Evolutionary conservation across 2,888 invertebrate genomes (phyloP).

Genomic region (Nasonia oneida): DNA sequence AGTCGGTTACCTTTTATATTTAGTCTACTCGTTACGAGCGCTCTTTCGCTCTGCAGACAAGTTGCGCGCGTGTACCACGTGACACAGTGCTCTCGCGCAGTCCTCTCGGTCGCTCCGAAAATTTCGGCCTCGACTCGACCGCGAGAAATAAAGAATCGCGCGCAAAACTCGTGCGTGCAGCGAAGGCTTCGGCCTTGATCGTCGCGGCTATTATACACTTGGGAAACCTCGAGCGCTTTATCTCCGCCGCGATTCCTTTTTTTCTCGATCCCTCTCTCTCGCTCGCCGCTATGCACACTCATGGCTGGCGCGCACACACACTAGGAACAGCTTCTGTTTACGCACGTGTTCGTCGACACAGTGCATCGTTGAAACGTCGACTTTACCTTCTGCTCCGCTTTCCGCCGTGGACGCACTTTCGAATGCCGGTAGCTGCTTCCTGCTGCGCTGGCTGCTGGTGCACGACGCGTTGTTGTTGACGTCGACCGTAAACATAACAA

Average conservation of each 20-base stretch:
- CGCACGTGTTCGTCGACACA: neutral
- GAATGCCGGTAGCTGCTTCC: neutral
- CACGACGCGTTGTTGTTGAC: neutral
- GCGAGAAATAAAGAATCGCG: neutral
- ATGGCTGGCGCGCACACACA: neutral
- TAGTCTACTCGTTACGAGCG: neutral
- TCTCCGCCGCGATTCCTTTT: too few relatives aligned
- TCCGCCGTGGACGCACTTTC: neutral
- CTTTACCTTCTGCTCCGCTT: neutral
- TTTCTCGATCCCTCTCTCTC: too few relatives aligned
- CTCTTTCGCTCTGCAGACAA: neutral
- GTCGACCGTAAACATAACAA: neutral
- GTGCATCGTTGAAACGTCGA: neutral
- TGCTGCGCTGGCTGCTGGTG: neutral
- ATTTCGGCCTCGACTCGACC: neutral
- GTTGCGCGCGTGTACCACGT: neutral
- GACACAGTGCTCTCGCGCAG: neutral
- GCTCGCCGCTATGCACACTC: too few relatives aligned
- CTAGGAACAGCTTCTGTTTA: neutral
- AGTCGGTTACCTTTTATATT: constrained; percentile 1
- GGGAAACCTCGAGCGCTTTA: neutral
- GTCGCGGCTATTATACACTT: neutral
- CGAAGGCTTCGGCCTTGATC: neutral
- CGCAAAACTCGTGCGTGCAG: neutral
- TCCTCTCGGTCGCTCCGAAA: neutral